Base-by-base conservation (phyloP, 2,113 vertebrate species). In the Tretioscincus oriximinensis region DNA sequence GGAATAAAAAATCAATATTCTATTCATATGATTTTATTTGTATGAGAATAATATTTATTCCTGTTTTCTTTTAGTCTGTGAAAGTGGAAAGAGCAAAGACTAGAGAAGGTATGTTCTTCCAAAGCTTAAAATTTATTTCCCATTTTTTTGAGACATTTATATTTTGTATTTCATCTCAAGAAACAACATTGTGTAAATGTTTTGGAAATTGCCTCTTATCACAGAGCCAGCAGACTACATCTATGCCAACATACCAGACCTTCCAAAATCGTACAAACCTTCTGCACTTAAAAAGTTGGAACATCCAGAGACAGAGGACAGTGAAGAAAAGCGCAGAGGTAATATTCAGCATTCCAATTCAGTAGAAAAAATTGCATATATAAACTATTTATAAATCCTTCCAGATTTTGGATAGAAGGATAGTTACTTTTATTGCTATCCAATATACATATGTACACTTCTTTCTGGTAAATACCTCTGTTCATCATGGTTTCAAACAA, bases 291-390 rank as follows among this genome's bases (percentile, higher is more conserved):
- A 92, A 90, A 94, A 86, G 68, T 86, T 90, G 80, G 87, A 87
- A 77, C 91, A 76, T 22, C 82, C 92, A 83, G 82, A 90, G 80
- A 54, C 0, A 0, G 87, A 95, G 54, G 88, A 92, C 2, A 89
- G 90, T 10, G 96, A 96, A 68, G 95, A 96, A 88, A 91, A 94
- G 58, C 96, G 97, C 91, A 96, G 90, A 96, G 98, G 98, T 99
- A 97, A 26, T 11, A 29, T 29, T 88, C 64, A 61, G 21, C n/a
- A 66, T 28, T 16, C 21, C 68, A 83, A 10, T 80, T 69, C 65
- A 88, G 58, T 77, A 16, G 54, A 9, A 84, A 64, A 29, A 20
- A 5, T 5, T 60, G 47, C 18, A 12, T 22, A 14, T n/a, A 29
- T 20, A 64, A 51, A 3, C 22, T 31, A 4, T 18, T 18, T 69